Percentiles rank a stretch among this genome's conserved stretches.
Conservation (phyloP, 2,888 invertebrate genomes). For the Andrena camellia region DNA sequence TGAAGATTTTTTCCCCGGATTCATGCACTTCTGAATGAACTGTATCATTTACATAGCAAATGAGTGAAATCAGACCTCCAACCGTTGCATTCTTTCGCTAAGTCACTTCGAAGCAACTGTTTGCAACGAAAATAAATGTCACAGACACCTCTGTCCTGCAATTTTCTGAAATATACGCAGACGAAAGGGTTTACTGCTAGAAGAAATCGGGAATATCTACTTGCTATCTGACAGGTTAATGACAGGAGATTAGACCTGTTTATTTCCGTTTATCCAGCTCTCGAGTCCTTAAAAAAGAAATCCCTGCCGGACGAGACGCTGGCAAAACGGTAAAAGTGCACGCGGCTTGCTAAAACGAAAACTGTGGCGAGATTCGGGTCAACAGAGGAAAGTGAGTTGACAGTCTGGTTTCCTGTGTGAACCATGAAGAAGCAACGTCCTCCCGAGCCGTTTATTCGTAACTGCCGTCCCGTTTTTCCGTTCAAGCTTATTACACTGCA, state of each 20-base stretch:
- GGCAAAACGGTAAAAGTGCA: slow-evolving; percentile 73
- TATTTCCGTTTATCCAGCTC: slow-evolving; percentile 20
- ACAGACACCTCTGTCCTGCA: too few species aligned
- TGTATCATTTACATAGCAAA: slow-evolving; percentile 5
- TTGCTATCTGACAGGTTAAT: neutral
- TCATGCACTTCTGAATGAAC: neutral
- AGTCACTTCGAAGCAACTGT: neutral
- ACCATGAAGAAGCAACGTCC: slow-evolving; percentile 9
- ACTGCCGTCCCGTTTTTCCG: slow-evolving; percentile 16
- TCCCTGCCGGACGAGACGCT: slow-evolving; percentile 35
- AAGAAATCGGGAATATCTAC: neutral
- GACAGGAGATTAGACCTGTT: slow-evolving; percentile 15
- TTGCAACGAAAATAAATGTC: neutral
- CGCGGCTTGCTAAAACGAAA: slow-evolving; percentile 66
- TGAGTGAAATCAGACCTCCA: neutral
- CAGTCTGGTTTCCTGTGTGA: slow-evolving; percentile 56
- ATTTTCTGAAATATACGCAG: too few species aligned
- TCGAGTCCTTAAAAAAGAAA: slow-evolving; percentile 52
- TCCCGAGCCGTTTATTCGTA: neutral
- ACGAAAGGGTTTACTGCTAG: neutral
- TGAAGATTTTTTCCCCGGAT: neutral
- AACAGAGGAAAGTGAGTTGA: slow-evolving; percentile 80
- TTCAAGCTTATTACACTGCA: neutral
- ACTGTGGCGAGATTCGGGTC: slow-evolving; percentile 75
- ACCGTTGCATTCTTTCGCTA: neutral